phyloP scores from a whole-genome alignment of 2,113 vertebrate genomes.

The Chroicocephalus ridibundus region DNA sequence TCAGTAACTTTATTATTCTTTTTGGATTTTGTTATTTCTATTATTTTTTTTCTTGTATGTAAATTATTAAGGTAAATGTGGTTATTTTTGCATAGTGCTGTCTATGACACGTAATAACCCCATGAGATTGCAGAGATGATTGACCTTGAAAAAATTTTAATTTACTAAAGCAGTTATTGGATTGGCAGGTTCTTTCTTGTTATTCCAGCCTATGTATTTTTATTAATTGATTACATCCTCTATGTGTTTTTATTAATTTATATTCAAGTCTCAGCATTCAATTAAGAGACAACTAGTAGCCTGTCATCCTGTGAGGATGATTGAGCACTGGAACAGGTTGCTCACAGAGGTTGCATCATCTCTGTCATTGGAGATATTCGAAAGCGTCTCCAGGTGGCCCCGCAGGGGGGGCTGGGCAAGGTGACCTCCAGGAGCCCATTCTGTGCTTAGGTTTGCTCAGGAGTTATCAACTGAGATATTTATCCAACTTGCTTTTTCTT shows the following conservation, averaged over 20 bases:
- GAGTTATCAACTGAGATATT: not conserved
- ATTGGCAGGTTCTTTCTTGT: not conserved
- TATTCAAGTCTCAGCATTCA: not conserved
- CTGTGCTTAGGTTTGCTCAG: not conserved
- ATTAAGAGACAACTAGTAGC: not conserved
- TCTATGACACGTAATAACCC: not conserved
- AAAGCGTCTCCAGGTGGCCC: not conserved
- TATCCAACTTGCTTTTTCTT: not conserved
- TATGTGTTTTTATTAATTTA: not conserved
- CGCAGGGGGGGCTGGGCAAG: not conserved
- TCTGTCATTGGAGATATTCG: not conserved
- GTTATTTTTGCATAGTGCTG: not conserved
- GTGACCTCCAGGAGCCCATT: not conserved
- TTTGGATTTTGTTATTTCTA: fast-evolving
- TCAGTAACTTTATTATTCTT: not conserved
- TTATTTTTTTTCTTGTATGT: not conserved
- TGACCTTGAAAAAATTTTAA: not conserved
- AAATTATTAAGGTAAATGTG: not conserved
- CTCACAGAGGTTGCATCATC: not conserved
- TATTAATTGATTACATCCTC: not conserved
- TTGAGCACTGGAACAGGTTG: not conserved
- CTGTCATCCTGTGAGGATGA: not conserved
- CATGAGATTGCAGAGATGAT: not conserved
- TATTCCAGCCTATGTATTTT: not conserved
- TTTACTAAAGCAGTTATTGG: not conserved